These are phyloP conservation scores for Idaea aversata DNA, from an alignment of 2,888 invertebrate species.

Conservation along the genomic window DNA sequence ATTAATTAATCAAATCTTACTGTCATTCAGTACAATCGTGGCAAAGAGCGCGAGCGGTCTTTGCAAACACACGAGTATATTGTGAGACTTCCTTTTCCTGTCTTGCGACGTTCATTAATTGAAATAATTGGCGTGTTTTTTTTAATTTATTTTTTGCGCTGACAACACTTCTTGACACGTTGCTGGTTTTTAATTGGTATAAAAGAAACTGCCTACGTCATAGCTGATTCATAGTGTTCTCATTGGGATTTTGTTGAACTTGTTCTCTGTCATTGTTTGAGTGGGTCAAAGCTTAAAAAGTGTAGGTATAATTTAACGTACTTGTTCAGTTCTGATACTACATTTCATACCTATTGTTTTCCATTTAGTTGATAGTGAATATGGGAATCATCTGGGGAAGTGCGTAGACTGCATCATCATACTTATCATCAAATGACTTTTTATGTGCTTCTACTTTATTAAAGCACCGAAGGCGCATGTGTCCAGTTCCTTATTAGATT, in stretches of 20 bases:
- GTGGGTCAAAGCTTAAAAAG: not conserved
- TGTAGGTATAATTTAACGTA: not conserved
- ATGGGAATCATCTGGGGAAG: too few species aligned
- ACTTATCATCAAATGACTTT: too few species aligned
- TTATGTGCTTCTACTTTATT: too few species aligned
- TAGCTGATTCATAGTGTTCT: not conserved
- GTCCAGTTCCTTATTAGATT: too few species aligned
- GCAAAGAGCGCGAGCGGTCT: slow-evolving; percentile 44
- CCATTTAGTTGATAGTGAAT: too few species aligned
- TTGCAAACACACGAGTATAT: slow-evolving; percentile 21
- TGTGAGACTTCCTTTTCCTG: slow-evolving; percentile 73
- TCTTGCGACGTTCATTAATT: slow-evolving; percentile 73
- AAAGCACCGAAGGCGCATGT: too few species aligned
- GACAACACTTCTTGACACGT: slow-evolving; percentile 59
- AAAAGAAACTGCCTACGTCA: slow-evolving; percentile 13
- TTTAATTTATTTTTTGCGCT: slow-evolving; percentile 63
- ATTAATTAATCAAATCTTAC: slow-evolving; percentile 78
- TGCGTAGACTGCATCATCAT: too few species aligned
- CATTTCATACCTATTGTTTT: too few species aligned
- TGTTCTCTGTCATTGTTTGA: slow-evolving; percentile 6
- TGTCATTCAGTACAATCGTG: slow-evolving; percentile 73
- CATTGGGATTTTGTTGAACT: not conserved
- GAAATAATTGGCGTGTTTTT: slow-evolving; percentile 73
- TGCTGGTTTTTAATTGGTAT: slow-evolving; percentile 47
- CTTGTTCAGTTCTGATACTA: too few species aligned